A percentile compares a stretch with the other conserved stretches of the same genome.
phyloP scores from a whole-genome alignment of 1,140 invertebrate species.

The Lerema accius region DNA sequence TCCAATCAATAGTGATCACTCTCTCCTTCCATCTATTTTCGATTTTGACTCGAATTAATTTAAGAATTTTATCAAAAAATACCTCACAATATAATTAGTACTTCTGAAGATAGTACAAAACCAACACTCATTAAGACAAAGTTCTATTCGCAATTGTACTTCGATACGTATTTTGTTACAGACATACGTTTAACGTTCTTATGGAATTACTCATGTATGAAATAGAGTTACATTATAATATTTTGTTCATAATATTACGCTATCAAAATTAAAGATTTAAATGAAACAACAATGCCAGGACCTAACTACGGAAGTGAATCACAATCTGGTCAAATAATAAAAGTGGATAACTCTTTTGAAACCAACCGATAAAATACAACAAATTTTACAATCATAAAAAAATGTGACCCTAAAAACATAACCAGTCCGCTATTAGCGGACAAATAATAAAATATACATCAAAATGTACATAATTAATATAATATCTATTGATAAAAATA shows the following conservation, averaged over 20 bases:
- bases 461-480: constrained; percentile 82
- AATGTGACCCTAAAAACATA: constrained; percentile 75
- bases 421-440: constrained; percentile 67
- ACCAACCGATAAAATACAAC: constrained; percentile 77
- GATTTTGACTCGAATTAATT: constrained; percentile 55
- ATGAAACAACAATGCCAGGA: constrained; percentile 66
- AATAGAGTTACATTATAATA: constrained; percentile 53
- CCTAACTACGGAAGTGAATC: constrained; percentile 64
- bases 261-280: constrained; percentile 59
- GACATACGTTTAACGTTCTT: constrained; percentile 64
- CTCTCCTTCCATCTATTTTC: constrained; percentile 41
- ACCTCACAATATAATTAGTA: constrained; percentile 59
- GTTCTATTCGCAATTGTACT: constrained; percentile 76
- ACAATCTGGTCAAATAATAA: constrained; percentile 66
- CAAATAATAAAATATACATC: constrained; percentile 82
- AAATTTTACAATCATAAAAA: constrained; percentile 78
- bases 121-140: constrained; percentile 61
- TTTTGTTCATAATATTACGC: constrained; percentile 53
- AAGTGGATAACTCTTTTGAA: constrained; percentile 69
- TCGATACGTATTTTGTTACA: constrained; percentile 79
- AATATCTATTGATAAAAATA: constrained; percentile 79
- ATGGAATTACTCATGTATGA: constrained; percentile 61
- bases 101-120: constrained; percentile 66
- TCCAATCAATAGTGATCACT: constrained; percentile 35
- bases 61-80: constrained; percentile 77